Percentiles rank a stretch among this genome's conserved stretches.
phyloP scores from a whole-genome alignment of 2,888 invertebrate genomes.

The Drosophila siamana region DNA sequence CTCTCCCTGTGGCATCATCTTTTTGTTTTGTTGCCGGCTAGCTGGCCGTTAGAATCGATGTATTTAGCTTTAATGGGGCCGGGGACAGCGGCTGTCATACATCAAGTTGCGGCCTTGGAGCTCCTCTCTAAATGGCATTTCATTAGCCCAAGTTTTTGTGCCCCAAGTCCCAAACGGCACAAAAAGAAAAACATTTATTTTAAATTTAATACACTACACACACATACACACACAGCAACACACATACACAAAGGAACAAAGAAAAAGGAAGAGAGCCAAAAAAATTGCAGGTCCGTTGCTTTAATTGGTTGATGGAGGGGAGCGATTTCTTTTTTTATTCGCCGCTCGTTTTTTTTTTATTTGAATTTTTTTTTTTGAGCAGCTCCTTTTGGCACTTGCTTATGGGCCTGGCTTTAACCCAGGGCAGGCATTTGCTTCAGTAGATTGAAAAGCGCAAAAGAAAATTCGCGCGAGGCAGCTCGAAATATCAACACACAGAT shows the following conservation, averaged over 20 bases:
- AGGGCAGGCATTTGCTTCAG: conserved; percentile 16
- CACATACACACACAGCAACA: conserved; percentile 34
- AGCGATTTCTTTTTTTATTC: conserved; percentile 21
- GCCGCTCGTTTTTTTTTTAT: conserved; percentile 1
- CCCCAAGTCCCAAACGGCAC: conserved; percentile 28
- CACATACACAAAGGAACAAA: conserved; percentile 29
- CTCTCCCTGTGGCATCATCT: neutral
- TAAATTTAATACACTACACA: conserved; percentile 71
- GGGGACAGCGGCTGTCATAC: conserved; percentile 55
- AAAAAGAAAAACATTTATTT: conserved; percentile 71
- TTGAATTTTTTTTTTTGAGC: conserved; percentile 11
- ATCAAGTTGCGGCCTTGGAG: conserved; percentile 52
- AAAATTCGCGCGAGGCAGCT: conserved; percentile 53
- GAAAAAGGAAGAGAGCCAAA: conserved; percentile 29
- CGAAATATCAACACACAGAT: conserved; percentile 65
- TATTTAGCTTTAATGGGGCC: conserved; percentile 43
- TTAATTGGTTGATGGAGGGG: conserved; percentile 66
- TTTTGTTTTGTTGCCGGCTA: neutral
- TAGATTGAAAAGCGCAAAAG: conserved; percentile 74
- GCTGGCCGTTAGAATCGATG: conserved; percentile 33
- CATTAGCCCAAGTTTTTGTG: conserved; percentile 57
- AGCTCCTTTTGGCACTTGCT: conserved; percentile 14
- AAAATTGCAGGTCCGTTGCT: conserved; percentile 49
- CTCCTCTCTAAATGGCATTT: conserved; percentile 63
- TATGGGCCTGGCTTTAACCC: conserved; percentile 35